A percentile compares a stretch with the other conserved stretches of the same genome.
Evolutionary conservation across 2,888 invertebrate genomes (phyloP).

Genomic region (Automeris io): DNA sequence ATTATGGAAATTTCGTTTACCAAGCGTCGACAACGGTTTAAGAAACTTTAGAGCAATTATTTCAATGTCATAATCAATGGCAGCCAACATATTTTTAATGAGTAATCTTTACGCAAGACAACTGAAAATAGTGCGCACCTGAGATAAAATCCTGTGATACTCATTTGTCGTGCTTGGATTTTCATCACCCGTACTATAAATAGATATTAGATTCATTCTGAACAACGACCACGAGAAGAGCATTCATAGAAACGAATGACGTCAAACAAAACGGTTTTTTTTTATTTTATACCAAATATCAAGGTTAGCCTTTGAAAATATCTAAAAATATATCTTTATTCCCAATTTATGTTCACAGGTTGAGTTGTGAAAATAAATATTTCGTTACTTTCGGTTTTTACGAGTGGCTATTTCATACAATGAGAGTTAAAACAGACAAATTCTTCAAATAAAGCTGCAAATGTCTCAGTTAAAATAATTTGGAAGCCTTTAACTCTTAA

Average conservation of each 20-base stretch:
- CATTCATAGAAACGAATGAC: constrained; percentile 52
- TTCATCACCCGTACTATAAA: constrained; percentile 47
- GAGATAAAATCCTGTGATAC: constrained; percentile 33
- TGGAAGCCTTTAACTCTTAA: no score
- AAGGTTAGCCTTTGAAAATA: constrained; percentile 29
- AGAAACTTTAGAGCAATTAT: constrained; percentile 34
- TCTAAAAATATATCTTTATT: constrained; percentile 16
- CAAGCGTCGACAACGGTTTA: constrained; percentile 26
- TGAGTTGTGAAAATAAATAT: constrained; percentile 10
- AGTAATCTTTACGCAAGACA: constrained; percentile 16
- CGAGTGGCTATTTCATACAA: background rate
- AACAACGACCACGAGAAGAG: constrained; percentile 33
- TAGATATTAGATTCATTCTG: constrained; percentile 62
- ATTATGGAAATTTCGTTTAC: constrained; percentile 22
- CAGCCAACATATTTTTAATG: constrained; percentile 32
- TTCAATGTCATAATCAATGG: constrained; percentile 42
- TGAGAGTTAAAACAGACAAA: no score
- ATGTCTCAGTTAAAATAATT: no score
- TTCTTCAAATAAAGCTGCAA: no score
- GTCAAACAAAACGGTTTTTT: constrained; percentile 48
- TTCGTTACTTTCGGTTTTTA: constrained; percentile 3
- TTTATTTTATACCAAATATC: constrained; percentile 37
- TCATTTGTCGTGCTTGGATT: constrained; percentile 48
- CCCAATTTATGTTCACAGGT: constrained; percentile 21
- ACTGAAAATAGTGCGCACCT: constrained; percentile 32